Percentiles rank a stretch among this genome's conserved stretches.
Evolutionary conservation across 2,888 invertebrate species (phyloP).

Genomic region (Drosophila kanekoi): DNA sequence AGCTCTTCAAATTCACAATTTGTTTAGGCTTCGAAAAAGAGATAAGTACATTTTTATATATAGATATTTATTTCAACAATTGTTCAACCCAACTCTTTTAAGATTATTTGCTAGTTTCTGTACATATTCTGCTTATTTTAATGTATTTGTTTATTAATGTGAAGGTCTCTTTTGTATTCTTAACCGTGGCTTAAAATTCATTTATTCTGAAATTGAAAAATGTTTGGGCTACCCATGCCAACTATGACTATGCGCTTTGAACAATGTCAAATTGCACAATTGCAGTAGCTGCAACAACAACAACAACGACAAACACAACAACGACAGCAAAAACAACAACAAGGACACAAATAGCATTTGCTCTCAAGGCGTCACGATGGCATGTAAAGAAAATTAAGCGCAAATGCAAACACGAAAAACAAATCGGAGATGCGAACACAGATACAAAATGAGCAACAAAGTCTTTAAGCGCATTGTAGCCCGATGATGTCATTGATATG

Average conservation of each 20-base stretch:
- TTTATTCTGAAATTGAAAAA: conserved; percentile 2
- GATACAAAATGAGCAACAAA: conserved; percentile 18
- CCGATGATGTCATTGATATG: conserved; percentile 26
- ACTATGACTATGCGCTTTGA: conserved; percentile 48
- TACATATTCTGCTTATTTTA: not conserved
- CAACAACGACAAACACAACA: conserved; percentile 14
- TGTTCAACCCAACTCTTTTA: too few relatives aligned
- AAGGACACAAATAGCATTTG: conserved; percentile 47
- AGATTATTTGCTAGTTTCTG: too few relatives aligned
- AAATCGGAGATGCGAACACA: conserved; percentile 16
- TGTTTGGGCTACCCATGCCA: conserved; percentile 8
- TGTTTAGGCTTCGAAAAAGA: too few relatives aligned
- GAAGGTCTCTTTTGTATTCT: too few relatives aligned
- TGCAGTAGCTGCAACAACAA: conserved; percentile 39
- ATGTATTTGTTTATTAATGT: too few relatives aligned
- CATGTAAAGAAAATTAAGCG: conserved; percentile 30
- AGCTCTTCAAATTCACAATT: too few relatives aligned
- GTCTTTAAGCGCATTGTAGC: conserved; percentile 21
- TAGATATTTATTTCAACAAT: too few relatives aligned
- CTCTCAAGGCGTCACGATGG: conserved; percentile 49
- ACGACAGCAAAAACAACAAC: conserved; percentile 28
- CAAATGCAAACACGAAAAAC: conserved; percentile 16
- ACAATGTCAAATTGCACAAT: conserved; percentile 64
- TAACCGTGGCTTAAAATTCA: too few relatives aligned
- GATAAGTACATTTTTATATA: too few relatives aligned